A percentile compares a stretch with the other conserved stretches of the same genome.
Conservation (phyloP, 2,797 vertebrate species). For the Cephalopachus bancanus region DNA sequence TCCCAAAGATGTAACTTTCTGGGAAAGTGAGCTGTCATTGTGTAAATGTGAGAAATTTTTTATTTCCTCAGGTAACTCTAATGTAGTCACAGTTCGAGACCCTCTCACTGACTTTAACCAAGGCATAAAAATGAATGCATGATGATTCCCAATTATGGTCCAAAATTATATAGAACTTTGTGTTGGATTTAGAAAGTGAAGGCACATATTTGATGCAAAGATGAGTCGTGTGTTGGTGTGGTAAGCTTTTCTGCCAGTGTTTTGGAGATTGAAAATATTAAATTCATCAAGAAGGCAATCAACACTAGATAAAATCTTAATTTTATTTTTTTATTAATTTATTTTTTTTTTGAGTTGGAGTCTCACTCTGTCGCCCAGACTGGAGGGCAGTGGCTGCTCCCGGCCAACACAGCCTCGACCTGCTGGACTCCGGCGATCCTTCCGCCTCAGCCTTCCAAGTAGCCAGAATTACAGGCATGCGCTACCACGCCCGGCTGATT, state of each 20-base stretch:
- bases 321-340: not conserved
- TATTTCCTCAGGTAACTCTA: conserved; percentile 34
- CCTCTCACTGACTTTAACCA: not conserved
- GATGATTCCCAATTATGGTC: not conserved
- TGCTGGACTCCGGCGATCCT: not conserved
- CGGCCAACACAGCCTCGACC: not conserved
- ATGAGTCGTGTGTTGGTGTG: not conserved
- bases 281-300: conserved; percentile 34
- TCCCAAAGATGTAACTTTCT: not conserved
- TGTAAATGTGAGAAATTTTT: not conserved
- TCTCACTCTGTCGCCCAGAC: not conserved
- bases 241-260: not conserved
- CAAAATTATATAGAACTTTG: conserved; percentile 23
- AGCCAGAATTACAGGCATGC: not conserved
- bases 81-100: not conserved
- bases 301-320: not conserved
- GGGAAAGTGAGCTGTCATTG: not conserved
- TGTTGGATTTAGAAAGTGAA: not conserved
- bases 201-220: not conserved
- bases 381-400: no score
- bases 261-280: not conserved
- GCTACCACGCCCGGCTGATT: not conserved
- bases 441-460: not conserved
- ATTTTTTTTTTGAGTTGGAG: not conserved
- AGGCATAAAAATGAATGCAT: conserved; percentile 17